Evolutionary conservation across 2,113 vertebrate species (phyloP), one percentile per base, ranked within the genome.

Genomic region (Ptilonorhynchus violaceus): DNA sequence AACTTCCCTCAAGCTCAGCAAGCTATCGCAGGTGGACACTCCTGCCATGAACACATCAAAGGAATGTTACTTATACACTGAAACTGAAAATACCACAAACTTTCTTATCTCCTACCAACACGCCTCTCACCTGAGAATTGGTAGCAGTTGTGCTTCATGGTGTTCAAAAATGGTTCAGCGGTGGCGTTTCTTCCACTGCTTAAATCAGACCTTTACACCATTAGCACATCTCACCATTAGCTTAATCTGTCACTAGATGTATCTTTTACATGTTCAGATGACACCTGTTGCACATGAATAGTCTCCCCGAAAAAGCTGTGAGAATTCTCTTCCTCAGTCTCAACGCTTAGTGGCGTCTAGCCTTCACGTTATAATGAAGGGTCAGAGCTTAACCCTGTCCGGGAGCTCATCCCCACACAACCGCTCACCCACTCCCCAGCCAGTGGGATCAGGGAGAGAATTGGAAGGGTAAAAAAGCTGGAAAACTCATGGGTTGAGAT

Each of bases 111-210:
- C 64, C 39, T 47, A 35, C 50, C 14, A 53, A 70, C 53, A 79
- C 9, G 19, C 44, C 9, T 91, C 56, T 76, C 3, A 1, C 27
- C 41, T 28, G 11, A 49, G 37, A 73, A 15, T 2, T 0, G 0
- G 18, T 30, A 31, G 42, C 24, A 14, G 19, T 11, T 23, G 24
- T 28, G 30, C 10, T 86, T 92, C 44, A 11, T 13, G 30, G 10
- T 63, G 52, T 15, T 81, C 66, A 60, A 52, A 81, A 63, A 28
- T n/a, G 49, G 21, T 58, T 76, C n/a, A 68, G 52, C 28, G 56
- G n/a, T 73, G 44, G 7, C 10, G 14, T 73, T 56, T 68, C 30
- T 78, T 63, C 52, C 35, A 28, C 39, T 89, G 68, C 44, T 69
- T 72, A n/a, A 24, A 59, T 22, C 24, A 82, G 56, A 60, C 2